These are phyloP conservation scores for Drosophila parabipectinata DNA, from an alignment of 1,140 invertebrate genomes.

Conservation along the genomic window DNA sequence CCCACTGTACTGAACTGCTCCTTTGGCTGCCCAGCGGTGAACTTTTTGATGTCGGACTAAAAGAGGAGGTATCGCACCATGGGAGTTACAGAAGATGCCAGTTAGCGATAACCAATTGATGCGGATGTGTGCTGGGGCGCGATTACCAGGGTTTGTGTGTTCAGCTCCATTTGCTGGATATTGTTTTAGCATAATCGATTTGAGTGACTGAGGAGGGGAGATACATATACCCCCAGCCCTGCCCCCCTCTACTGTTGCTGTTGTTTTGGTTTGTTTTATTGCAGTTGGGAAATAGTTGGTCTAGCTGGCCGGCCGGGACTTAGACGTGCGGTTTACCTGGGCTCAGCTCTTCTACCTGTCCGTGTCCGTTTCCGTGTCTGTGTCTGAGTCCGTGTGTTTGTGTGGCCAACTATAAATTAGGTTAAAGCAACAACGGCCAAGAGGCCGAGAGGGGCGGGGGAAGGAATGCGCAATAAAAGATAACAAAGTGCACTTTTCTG, in stretches of 20 bases:
- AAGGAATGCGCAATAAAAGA: slow-evolving; percentile 81
- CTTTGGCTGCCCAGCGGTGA: slow-evolving; percentile 64
- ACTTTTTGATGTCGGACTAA: slow-evolving; percentile 51
- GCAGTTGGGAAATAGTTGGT: slow-evolving; percentile 72
- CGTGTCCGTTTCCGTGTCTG: background rate
- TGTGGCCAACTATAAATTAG: slow-evolving; percentile 79
- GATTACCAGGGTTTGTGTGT: slow-evolving; percentile 42
- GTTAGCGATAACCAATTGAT: slow-evolving; percentile 44
- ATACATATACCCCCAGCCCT: background rate
- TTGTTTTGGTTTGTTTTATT: slow-evolving; percentile 70
- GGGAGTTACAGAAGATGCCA: slow-evolving; percentile 53
- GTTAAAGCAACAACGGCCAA: slow-evolving; percentile 70
- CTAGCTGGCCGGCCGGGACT: slow-evolving; percentile 28
- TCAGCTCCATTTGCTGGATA: slow-evolving; percentile 72
- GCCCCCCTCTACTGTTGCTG: slow-evolving; percentile 20
- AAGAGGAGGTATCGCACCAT: slow-evolving; percentile 6
- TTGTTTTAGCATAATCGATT: slow-evolving; percentile 83
- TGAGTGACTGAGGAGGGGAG: slow-evolving; percentile 59
- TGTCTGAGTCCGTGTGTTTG: slow-evolving; percentile 20
- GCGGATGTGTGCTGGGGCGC: slow-evolving; percentile 28
- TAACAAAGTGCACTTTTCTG: slow-evolving; percentile 81
- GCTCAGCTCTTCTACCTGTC: slow-evolving; percentile 14
- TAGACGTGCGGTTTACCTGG: slow-evolving; percentile 70
- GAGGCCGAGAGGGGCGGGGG: slow-evolving; percentile 33
- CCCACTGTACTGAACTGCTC: slow-evolving; percentile 39